Evolutionary conservation across 2,113 vertebrate species (phyloP).

Genomic region (Ceyx margarethae): DNA sequence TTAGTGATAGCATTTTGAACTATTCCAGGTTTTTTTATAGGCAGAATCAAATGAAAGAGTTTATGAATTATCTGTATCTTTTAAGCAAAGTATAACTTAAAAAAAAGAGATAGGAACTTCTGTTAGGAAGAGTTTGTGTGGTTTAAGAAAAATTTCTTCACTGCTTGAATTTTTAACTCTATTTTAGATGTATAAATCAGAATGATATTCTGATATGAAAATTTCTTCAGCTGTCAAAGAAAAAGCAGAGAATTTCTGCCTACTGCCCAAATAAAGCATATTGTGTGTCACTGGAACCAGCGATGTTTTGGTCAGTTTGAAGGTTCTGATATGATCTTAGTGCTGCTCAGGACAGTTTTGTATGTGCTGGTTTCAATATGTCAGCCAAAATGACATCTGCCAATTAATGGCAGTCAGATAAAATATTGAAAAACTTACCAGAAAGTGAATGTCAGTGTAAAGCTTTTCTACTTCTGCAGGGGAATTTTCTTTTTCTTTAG

Average conservation of each 20-base stretch:
- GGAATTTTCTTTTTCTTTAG: not conserved
- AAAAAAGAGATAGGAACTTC: not conserved
- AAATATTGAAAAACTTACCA: not conserved
- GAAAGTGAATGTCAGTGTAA: not conserved
- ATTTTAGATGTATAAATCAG: not conserved
- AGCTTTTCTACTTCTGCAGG: not conserved
- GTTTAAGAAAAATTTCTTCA: not conserved
- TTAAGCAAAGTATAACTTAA: not conserved
- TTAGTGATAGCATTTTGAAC: not conserved
- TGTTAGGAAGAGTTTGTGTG: not conserved
- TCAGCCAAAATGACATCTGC: not conserved
- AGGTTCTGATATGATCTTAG: not conserved
- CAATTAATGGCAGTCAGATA: not conserved
- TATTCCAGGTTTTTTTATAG: not conserved
- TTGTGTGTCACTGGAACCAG: not conserved
- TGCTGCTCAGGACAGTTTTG: not conserved
- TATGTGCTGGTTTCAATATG: not conserved
- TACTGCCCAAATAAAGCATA: not conserved
- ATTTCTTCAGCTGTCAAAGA: not conserved
- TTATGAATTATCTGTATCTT: not conserved
- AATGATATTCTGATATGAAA: not conserved
- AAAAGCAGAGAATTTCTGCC: not conserved
- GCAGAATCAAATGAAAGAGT: not conserved
- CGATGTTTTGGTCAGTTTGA: not conserved
- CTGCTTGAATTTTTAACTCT: not conserved